These are phyloP conservation scores for Sebastes umbrosus DNA, from an alignment of 2,797 vertebrate species.

Conservation along the genomic window DNA sequence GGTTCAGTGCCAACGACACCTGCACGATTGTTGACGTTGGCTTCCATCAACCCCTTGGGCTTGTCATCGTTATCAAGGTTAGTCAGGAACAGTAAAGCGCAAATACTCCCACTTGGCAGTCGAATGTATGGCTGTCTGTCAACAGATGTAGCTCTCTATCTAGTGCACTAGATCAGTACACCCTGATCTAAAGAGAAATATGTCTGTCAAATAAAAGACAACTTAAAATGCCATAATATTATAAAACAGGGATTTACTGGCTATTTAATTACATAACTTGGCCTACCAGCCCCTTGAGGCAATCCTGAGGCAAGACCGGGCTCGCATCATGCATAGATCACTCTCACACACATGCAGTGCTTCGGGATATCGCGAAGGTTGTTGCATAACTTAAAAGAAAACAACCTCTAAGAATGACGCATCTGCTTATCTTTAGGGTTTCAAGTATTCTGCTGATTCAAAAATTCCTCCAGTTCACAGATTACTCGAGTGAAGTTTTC, in stretches of 20 bases:
- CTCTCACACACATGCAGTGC: conserved; percentile 30
- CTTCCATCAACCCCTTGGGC: conserved; percentile 27
- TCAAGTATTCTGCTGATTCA: not conserved
- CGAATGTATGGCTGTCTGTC: conserved; percentile 19
- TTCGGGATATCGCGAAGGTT: conserved; percentile 25
- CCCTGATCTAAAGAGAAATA: conserved; percentile 21
- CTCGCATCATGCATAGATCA: conserved; percentile 38
- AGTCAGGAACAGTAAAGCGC: conserved; percentile 23
- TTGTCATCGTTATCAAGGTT: conserved; percentile 48
- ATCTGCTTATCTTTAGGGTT: not conserved
- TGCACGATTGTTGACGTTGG: conserved; percentile 64
- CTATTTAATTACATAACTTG: conserved; percentile 28
- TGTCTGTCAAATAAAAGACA: conserved; percentile 31
- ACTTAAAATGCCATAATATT: not conserved
- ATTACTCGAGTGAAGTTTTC: not conserved
- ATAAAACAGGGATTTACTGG: conserved; percentile 19
- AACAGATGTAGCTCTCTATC: conserved; percentile 16
- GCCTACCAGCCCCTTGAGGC: not conserved
- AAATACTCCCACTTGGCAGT: conserved; percentile 42
- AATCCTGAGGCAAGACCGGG: conserved; percentile 43
- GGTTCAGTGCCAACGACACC: conserved; percentile 42
- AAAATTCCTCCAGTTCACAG: not conserved
- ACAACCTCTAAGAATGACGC: conserved; percentile 5
- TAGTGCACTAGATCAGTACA: conserved; percentile 5
- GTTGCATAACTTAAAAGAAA: conserved; percentile 42